A percentile compares a stretch with the other conserved stretches of the same genome.
Evolutionary conservation across 2,113 vertebrate genomes (phyloP).

Genomic region (Percopsis transmontana): DNA sequence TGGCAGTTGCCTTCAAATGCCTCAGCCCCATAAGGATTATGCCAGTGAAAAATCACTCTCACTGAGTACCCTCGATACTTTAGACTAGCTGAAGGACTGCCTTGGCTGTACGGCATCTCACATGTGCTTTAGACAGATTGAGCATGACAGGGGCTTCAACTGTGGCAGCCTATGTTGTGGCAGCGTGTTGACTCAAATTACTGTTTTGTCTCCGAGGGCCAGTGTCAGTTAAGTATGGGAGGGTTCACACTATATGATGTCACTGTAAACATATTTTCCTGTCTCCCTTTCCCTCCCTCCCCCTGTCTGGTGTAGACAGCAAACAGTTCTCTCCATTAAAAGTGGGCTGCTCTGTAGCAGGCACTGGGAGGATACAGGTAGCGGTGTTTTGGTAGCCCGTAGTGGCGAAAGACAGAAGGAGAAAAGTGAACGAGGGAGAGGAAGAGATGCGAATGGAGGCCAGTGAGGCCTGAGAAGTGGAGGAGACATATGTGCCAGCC

Average conservation of each 20-base stretch:
- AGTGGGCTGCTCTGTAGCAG: conserved; percentile 25
- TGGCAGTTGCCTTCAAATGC: conserved; percentile 45
- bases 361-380: conserved; percentile 50
- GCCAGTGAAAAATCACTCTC: conserved; percentile 26
- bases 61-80: conserved; percentile 28
- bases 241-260: conserved; percentile 25
- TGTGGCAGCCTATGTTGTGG: conserved; percentile 27
- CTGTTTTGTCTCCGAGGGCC: conserved; percentile 30
- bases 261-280: conserved; percentile 25
- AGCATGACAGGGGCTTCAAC: conserved; percentile 39
- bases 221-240: conserved; percentile 27
- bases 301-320: conserved; percentile 25
- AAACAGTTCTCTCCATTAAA: conserved; percentile 23
- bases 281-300: not conserved
- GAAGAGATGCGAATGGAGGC: conserved; percentile 8
- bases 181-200: conserved; percentile 30
- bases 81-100: conserved; percentile 22
- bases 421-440: not conserved
- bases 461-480: conserved; percentile 39
- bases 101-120: conserved; percentile 14
- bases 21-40: conserved; percentile 54
- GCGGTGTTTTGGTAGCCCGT: conserved; percentile 41
- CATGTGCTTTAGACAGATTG: conserved; percentile 35
- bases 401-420: conserved; percentile 17
- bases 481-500: conserved; percentile 38